Percentiles rank a stretch among this genome's conserved stretches.
Evolutionary conservation across 2,113 vertebrate genomes (phyloP).

Genomic region (Apodemus sylvaticus): DNA sequence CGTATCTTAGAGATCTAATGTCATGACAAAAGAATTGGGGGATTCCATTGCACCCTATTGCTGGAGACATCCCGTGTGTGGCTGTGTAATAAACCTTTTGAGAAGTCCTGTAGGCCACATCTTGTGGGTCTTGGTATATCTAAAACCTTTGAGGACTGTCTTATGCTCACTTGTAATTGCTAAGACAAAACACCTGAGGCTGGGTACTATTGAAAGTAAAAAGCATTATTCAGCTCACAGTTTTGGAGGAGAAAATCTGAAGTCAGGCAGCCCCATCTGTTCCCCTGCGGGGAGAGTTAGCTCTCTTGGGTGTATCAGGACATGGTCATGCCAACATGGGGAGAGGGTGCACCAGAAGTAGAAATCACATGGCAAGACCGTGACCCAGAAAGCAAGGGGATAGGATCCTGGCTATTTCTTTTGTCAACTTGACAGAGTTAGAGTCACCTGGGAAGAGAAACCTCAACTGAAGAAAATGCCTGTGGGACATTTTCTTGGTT

Average conservation of each 20-base stretch:
- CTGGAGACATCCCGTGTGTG: neutral
- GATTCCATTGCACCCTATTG: neutral
- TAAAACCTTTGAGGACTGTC: neutral
- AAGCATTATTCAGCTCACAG: neutral
- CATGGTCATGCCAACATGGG: neutral
- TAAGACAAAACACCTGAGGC: neutral
- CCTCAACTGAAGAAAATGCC: neutral
- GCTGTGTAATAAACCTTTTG: neutral
- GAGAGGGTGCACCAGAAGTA: neutral
- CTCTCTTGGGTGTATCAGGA: no score
- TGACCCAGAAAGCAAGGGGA: neutral
- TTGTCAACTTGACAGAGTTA: neutral
- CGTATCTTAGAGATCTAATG: neutral
- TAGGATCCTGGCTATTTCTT: neutral
- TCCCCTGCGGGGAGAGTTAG: neutral
- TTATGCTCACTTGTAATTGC: neutral
- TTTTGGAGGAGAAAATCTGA: neutral
- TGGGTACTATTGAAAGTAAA: neutral
- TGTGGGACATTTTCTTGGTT: neutral
- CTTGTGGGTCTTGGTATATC: neutral
- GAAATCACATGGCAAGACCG: neutral
- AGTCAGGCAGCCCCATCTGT: neutral
- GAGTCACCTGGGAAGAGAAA: neutral
- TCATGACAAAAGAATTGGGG: neutral
- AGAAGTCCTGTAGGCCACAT: neutral